Evolutionary conservation across 2,888 invertebrate species (phyloP).

Genomic region (Acleris emargana): DNA sequence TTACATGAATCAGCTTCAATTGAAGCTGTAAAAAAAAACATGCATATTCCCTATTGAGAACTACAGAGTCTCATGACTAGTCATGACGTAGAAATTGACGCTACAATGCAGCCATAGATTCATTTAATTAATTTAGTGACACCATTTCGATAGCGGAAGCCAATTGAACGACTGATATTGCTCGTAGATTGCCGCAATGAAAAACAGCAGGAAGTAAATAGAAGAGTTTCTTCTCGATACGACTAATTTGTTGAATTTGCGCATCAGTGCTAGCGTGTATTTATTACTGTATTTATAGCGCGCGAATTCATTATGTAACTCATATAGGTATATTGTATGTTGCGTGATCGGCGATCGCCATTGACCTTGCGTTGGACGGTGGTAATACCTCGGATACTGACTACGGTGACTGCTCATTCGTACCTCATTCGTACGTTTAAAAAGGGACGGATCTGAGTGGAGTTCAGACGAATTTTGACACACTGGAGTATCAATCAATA

Average conservation of each 20-base stretch:
- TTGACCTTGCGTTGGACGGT: slow-evolving; percentile 34
- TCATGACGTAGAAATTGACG: background rate
- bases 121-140: slow-evolving; percentile 25
- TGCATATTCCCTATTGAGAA: too few species aligned
- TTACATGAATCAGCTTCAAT: too few species aligned
- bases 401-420: background rate
- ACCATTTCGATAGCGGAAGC: slow-evolving; percentile 24
- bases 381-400: slow-evolving; percentile 25
- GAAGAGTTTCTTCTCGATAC: slow-evolving; percentile 20
- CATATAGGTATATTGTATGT: slow-evolving; percentile 38
- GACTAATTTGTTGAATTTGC: slow-evolving; percentile 12
- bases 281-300: slow-evolving; percentile 30
- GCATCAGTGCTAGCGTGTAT: slow-evolving; percentile 23
- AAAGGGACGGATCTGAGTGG: too few species aligned
- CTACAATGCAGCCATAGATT: slow-evolving; percentile 7
- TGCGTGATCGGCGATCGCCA: slow-evolving; percentile 33
- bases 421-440: slow-evolving; percentile 1
- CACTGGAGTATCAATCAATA: slow-evolving; percentile 11
- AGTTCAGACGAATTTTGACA: background rate
- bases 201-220: slow-evolving; percentile 56
- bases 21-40: too few species aligned
- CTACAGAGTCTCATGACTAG: too few species aligned
- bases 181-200: slow-evolving; percentile 44
- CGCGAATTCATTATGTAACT: slow-evolving; percentile 34
- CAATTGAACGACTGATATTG: slow-evolving; percentile 26